Percentiles rank a stretch among this genome's conserved stretches.
Evolutionary conservation across 2,113 vertebrate species (phyloP).

Genomic region (Thryonomys swinderianus): DNA sequence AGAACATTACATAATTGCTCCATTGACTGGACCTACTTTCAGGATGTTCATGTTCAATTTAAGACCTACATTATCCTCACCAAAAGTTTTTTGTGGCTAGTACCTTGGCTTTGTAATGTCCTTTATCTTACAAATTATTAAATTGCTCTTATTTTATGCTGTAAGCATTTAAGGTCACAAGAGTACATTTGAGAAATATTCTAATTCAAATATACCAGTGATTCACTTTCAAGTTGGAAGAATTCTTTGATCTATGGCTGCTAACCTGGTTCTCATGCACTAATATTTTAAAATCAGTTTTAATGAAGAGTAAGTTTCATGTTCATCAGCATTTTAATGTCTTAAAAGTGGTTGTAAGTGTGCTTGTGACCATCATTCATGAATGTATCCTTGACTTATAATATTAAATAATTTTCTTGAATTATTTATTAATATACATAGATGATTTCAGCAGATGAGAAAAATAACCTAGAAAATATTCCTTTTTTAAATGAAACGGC

Average conservation of each 20-base stretch:
- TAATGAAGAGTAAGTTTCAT: slow-evolving; percentile 52
- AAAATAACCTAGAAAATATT: neutral
- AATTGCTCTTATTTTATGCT: slow-evolving; percentile 75
- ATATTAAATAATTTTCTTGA: neutral
- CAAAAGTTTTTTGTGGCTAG: slow-evolving; percentile 75
- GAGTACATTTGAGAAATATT: slow-evolving; percentile 68
- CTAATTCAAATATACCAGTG: slow-evolving; percentile 70
- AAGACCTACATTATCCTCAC: slow-evolving; percentile 77
- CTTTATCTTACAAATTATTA: slow-evolving; percentile 78
- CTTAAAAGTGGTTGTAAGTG: neutral
- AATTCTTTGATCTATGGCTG: slow-evolving; percentile 16
- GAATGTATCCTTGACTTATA: neutral
- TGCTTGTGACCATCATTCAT: neutral
- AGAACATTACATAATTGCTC: slow-evolving; percentile 78
- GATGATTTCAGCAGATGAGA: neutral
- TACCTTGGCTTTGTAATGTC: slow-evolving; percentile 69
- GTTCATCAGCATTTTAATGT: slow-evolving; percentile 35
- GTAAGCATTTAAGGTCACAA: slow-evolving; percentile 70
- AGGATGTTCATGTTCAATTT: slow-evolving; percentile 78
- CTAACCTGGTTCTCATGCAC: neutral
- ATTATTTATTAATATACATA: neutral
- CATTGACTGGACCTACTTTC: slow-evolving; percentile 77
- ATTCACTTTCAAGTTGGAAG: slow-evolving; percentile 51
- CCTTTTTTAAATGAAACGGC: neutral
- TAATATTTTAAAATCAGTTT: slow-evolving; percentile 40